These are phyloP conservation scores for Puma concolor DNA, from an alignment of 2,113 vertebrate species.

Conservation along the genomic window DNA sequence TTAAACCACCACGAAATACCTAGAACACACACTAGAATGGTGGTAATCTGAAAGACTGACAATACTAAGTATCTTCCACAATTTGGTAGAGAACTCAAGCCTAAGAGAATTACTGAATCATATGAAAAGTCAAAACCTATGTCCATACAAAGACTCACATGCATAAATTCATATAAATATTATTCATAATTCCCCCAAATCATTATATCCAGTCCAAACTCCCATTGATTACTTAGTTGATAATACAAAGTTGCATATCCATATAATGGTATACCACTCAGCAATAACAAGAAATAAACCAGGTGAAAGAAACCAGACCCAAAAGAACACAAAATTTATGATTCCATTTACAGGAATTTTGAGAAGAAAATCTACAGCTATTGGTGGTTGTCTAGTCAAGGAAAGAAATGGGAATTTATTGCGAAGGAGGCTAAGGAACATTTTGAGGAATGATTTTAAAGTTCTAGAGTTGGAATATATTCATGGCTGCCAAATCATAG, in stretches of 20 bases:
- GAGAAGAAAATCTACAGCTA: background rate
- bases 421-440: background rate
- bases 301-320: background rate
- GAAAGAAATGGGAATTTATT: background rate
- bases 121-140: background rate
- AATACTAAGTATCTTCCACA: background rate
- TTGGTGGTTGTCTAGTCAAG: background rate
- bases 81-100: background rate
- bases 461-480: background rate
- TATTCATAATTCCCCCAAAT: background rate
- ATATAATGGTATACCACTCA: background rate
- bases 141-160: background rate
- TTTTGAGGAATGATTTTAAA: background rate
- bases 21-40: background rate
- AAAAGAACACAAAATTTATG: background rate
- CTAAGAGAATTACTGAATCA: background rate
- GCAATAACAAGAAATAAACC: background rate
- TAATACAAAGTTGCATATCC: background rate
- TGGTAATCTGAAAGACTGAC: background rate
- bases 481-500: too few species aligned
- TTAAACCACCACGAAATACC: background rate
- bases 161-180: background rate
- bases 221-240: background rate
- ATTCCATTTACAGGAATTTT: background rate
- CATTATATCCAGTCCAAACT: background rate